Percentiles rank a stretch among this genome's conserved stretches.
These are phyloP conservation scores for Tonatia bakeri DNA, from an alignment of 2,113 vertebrate species.

Conservation along the genomic window DNA sequence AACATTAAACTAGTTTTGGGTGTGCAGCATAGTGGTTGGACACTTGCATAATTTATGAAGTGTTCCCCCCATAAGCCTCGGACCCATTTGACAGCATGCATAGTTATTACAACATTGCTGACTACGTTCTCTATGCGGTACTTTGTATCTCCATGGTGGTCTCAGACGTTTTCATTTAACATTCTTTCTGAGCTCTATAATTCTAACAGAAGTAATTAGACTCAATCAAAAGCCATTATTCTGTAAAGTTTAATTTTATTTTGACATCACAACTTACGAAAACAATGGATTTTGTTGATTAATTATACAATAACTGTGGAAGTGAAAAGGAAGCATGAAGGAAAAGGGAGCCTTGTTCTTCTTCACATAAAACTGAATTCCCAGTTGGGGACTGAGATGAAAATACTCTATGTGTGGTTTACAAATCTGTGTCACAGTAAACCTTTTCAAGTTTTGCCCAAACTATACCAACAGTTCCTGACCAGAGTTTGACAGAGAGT, in stretches of 20 bases:
- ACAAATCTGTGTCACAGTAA: not conserved
- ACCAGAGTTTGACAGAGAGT: not conserved
- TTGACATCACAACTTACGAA: not conserved
- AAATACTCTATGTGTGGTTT: not conserved
- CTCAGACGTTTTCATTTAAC: not conserved
- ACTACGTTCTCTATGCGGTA: too few relatives aligned
- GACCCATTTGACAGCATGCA: too few relatives aligned
- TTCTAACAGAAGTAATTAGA: not conserved
- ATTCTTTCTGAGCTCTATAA: not conserved
- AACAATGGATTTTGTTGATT: not conserved
- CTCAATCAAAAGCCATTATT: not conserved
- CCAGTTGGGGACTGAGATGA: not conserved
- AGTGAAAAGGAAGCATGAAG: not conserved
- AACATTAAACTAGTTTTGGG: too few relatives aligned
- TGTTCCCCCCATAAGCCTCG: too few relatives aligned
- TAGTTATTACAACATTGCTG: too few relatives aligned
- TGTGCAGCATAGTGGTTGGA: too few relatives aligned
- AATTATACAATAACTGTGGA: not conserved
- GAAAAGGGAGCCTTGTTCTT: not conserved
- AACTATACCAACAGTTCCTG: not conserved
- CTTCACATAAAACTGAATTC: not conserved
- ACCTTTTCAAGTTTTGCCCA: not conserved
- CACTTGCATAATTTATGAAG: too few relatives aligned
- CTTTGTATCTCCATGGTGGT: not conserved
- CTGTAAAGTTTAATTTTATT: not conserved